Evolutionary conservation across 2,797 vertebrate genomes (phyloP).

Genomic region (Xyrichtys novacula): DNA sequence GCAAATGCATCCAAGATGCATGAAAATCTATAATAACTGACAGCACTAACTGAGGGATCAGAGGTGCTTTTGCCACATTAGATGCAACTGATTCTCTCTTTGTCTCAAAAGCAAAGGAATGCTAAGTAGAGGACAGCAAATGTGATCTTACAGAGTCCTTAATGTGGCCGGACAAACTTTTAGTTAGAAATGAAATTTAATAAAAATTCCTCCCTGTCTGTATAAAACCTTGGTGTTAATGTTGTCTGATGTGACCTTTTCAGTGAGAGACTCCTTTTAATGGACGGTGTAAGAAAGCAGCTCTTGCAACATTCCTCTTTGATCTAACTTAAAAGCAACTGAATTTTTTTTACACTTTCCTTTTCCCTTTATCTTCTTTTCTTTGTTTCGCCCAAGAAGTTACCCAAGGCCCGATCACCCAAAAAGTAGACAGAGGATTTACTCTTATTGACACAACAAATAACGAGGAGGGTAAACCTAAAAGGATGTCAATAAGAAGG

Average conservation of each 20-base stretch:
- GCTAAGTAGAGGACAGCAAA: slow-evolving; percentile 1
- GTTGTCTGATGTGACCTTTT: slow-evolving; percentile 36
- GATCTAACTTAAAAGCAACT: slow-evolving; percentile 47
- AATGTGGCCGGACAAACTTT: slow-evolving; percentile 44
- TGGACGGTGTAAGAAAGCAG: slow-evolving; percentile 38
- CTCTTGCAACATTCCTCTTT: slow-evolving; percentile 45
- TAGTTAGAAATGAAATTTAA: slow-evolving; percentile 29
- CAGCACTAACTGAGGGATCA: slow-evolving; percentile 18
- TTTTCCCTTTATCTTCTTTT: neutral
- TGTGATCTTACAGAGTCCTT: slow-evolving; percentile 25
- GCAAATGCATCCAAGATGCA: slow-evolving; percentile 21
- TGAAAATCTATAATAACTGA: slow-evolving; percentile 20
- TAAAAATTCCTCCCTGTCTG: slow-evolving; percentile 18
- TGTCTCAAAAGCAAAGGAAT: slow-evolving; percentile 9
- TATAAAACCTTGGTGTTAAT: slow-evolving; percentile 40
- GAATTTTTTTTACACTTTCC: slow-evolving; percentile 1
- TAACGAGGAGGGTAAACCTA: slow-evolving; percentile 19
- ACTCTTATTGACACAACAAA: slow-evolving; percentile 1
- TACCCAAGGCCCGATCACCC: slow-evolving; percentile 10
- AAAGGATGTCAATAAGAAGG: slow-evolving; percentile 32
- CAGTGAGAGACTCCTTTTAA: slow-evolving; percentile 43
- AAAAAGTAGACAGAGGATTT: slow-evolving; percentile 29
- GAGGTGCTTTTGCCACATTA: slow-evolving; percentile 28
- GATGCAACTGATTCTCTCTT: slow-evolving; percentile 18
- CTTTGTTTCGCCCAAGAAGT: slow-evolving; percentile 34